Base-by-base conservation (phyloP, 2,888 invertebrate species). In the Eurytoma adleriae region DNA sequence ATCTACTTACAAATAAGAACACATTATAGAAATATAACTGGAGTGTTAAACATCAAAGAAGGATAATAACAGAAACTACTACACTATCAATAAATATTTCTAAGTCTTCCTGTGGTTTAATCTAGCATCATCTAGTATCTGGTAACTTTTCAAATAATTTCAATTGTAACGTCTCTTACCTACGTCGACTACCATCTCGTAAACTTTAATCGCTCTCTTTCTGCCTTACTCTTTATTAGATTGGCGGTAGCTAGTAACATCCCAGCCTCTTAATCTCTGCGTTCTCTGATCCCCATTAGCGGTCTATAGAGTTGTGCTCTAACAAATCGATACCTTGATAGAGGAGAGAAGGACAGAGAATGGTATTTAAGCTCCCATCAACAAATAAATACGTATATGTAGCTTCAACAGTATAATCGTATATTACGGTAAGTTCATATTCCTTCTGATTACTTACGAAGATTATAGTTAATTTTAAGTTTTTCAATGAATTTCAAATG, bases 81-180 rank as follows among this genome's bases (percentile, higher is more conserved):
- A 40, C 7, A 4, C 7, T 7, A 40, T 40, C 7, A 40, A 40
- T 10, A 40, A 40, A 7, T 30, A 7, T 30, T 30, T 30, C 30
- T 30, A 30, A 0, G 30, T 5, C 30, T 30, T 30, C 4, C 30
- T 7, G 7, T 1, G 40, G 40, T 40, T 4, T 40, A 40, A 40
- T 40, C 40, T 40, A 10, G 40, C 40, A 40, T 7, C 10, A 40
- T 40, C 40, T 40, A 40, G 40, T 30, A 7, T 57, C 66, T 72
- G 72, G 72, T 73, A 72, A 68, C 59, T 68, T 73, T 66, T 27
- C 71, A 59, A 64, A 18, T 40, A 50, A 70, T 77, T 77, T 57
- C 77, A 70, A 77, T 77, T 77, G 70, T 77, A 70, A 24, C 64
- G 70, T 40, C 70, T 70, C 77, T 27, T 20, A 40, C n/a, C 18